Conservation (phyloP, 2,113 vertebrate genomes). For the Xenopus tropicalis region DNA sequence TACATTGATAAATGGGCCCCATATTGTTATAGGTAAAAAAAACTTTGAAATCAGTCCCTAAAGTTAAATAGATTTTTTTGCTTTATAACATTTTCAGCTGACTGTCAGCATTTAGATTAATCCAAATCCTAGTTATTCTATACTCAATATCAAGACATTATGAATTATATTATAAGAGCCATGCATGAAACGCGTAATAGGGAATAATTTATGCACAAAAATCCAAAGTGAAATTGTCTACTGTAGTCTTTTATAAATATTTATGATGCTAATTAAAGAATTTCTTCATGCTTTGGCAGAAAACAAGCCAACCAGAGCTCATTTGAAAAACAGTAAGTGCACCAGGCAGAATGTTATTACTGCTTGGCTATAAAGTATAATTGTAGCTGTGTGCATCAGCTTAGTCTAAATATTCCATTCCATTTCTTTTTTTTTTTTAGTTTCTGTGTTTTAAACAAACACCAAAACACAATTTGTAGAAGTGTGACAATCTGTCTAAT, state of each 20-base stretch:
- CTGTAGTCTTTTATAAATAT: constrained; percentile 56
- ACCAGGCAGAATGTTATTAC: constrained; percentile 47
- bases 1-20: too few species aligned
- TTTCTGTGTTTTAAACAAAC: constrained; percentile 37
- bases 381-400: constrained; percentile 27
- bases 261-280: constrained; percentile 60
- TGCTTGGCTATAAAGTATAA: constrained; percentile 48
- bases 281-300: constrained; percentile 48
- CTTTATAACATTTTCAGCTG: constrained; percentile 42
- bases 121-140: constrained; percentile 44
- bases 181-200: constrained; percentile 48
- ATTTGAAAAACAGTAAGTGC: constrained; percentile 48
- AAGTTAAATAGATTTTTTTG: not conserved
- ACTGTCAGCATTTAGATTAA: constrained; percentile 40
- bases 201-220: constrained; percentile 51
- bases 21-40: too few species aligned
- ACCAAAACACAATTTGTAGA: constrained; percentile 38
- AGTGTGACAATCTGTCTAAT: constrained; percentile 31
- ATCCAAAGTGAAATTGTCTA: constrained; percentile 47
- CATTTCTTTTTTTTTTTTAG: not conserved
- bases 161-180: constrained; percentile 45
- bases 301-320: constrained; percentile 46
- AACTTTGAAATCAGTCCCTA: too few species aligned
- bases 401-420: constrained; percentile 47
- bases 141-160: constrained; percentile 35